Conservation (phyloP, 2,797 vertebrate species). For the Periparus ater region DNA sequence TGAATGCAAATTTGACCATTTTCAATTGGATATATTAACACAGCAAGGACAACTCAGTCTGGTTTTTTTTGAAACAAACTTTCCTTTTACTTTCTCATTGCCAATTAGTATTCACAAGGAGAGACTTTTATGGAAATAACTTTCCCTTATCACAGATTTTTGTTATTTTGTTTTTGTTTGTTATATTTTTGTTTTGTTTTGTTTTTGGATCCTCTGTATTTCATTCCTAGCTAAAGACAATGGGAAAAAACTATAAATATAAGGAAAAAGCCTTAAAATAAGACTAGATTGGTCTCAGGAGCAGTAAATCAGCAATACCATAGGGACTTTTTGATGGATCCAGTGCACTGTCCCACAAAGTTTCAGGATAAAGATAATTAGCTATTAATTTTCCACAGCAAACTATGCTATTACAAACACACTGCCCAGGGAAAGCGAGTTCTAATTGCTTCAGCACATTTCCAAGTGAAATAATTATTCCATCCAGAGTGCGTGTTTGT, state of each 20-base stretch:
- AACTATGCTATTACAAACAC: neutral
- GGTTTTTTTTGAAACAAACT: neutral
- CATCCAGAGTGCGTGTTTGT: neutral
- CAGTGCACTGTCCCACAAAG: neutral
- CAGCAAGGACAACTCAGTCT: neutral
- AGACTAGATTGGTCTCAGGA: neutral
- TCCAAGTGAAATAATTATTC: neutral
- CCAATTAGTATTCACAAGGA: neutral
- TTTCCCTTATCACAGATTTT: neutral
- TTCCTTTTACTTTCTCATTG: neutral
- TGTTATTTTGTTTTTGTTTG: neutral
- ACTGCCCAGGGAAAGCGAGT: neutral
- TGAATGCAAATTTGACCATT: neutral
- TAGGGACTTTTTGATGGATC: neutral
- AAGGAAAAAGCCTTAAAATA: neutral
- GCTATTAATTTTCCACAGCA: neutral
- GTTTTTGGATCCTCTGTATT: neutral
- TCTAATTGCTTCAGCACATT: neutral
- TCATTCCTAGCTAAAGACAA: neutral
- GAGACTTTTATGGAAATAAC: neutral
- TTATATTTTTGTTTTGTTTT: too few species aligned
- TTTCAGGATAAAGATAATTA: neutral
- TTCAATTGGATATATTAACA: conserved; percentile 12
- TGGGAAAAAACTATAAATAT: neutral
- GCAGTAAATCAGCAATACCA: neutral